These are phyloP conservation scores for Varanus komodoensis DNA, from an alignment of 2,113 vertebrate species.

Conservation along the genomic window DNA sequence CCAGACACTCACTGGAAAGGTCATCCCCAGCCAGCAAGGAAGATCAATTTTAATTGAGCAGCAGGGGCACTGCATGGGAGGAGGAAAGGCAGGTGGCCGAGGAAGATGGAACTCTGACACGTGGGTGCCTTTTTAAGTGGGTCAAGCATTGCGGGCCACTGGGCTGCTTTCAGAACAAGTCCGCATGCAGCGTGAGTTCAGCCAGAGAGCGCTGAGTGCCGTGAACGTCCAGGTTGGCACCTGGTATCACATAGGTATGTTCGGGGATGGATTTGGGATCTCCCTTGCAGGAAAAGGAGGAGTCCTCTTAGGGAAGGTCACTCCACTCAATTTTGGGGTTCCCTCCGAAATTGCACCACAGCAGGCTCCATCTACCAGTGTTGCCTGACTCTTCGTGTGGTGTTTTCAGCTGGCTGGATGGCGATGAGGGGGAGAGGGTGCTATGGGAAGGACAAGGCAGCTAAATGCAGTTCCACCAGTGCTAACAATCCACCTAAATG, in stretches of 20 bases:
- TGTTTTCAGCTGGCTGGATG: too few relatives aligned
- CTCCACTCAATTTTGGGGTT: too few relatives aligned
- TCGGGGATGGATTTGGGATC: not conserved
- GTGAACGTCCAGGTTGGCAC: not conserved
- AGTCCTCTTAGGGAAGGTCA: too few relatives aligned
- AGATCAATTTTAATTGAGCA: conserved; percentile 74
- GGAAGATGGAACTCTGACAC: not conserved
- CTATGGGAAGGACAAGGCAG: too few relatives aligned
- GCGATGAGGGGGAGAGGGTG: too few relatives aligned
- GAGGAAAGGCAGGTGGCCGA: not conserved
- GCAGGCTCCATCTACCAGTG: too few relatives aligned
- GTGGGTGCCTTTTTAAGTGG: conserved; percentile 28
- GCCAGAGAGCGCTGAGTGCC: not conserved
- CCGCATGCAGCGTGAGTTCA: not conserved
- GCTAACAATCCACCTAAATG: too few relatives aligned
- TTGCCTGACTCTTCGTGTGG: too few relatives aligned
- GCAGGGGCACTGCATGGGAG: not conserved
- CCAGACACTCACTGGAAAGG: conserved; percentile 71
- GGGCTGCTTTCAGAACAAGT: conserved; percentile 45
- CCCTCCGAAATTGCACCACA: too few relatives aligned
- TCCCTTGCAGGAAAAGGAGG: not conserved
- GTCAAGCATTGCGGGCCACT: conserved; percentile 30
- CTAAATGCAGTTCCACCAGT: too few relatives aligned
- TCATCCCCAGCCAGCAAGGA: conserved; percentile 66
- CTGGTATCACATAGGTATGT: not conserved